Percentiles rank a stretch among this genome's conserved stretches.
These are phyloP conservation scores for Epinotia demarniana DNA, from an alignment of 2,888 invertebrate species.

Conservation along the genomic window DNA sequence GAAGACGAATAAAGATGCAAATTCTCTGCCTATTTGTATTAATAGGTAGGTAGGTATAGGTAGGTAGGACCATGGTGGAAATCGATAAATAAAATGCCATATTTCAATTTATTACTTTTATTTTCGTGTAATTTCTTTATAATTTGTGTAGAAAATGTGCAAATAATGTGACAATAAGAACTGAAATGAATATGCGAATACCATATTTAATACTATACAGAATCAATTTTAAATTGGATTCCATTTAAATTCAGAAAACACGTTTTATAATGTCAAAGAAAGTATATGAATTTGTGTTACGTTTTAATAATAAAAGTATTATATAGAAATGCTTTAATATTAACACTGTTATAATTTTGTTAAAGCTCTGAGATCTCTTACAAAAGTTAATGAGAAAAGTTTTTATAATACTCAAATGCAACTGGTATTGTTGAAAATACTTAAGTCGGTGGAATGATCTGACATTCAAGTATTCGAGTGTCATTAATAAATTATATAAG, in stretches of 20 bases:
- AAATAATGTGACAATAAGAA: constrained; percentile 78
- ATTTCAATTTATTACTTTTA: constrained; percentile 66
- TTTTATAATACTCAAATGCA: constrained; percentile 73
- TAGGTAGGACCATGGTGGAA: not conserved
- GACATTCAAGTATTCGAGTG: constrained; percentile 70
- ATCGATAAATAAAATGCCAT: constrained; percentile 42
- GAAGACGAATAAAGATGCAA: no score
- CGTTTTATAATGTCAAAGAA: constrained; percentile 31
- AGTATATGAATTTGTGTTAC: constrained; percentile 16
- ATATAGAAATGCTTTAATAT: constrained; percentile 33
- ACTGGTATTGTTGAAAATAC: constrained; percentile 70
- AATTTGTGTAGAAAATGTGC: constrained; percentile 81
- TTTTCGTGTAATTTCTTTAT: constrained; percentile 78
- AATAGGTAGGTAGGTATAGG: not conserved
- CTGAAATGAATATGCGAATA: constrained; percentile 73
- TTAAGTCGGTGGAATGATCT: constrained; percentile 81
- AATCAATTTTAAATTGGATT: constrained; percentile 54
- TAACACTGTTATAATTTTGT: constrained; percentile 54
- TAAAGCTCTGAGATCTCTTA: constrained; percentile 66
- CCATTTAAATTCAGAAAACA: constrained; percentile 34
- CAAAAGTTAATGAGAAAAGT: constrained; percentile 56
- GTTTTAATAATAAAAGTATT: constrained; percentile 28
- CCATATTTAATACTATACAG: constrained; percentile 65
- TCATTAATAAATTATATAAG: constrained; percentile 66
- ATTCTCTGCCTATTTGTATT: no score